Percentiles rank a stretch among this genome's conserved stretches.
Evolutionary conservation across 2,113 vertebrate genomes (phyloP).

Genomic region (Sphyrna mokarran): DNA sequence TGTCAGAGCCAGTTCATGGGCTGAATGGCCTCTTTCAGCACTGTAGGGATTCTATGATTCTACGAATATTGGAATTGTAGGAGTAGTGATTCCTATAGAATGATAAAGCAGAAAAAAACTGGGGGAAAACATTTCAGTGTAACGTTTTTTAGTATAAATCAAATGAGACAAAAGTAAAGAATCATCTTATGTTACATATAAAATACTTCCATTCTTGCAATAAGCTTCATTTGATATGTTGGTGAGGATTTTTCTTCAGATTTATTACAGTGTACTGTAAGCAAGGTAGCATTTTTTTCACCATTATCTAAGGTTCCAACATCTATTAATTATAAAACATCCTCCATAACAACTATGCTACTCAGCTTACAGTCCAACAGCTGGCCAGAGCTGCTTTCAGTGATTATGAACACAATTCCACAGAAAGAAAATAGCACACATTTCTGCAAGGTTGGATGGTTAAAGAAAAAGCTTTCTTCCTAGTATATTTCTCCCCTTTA

Average conservation of each 20-base stretch:
- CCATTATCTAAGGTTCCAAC: not conserved
- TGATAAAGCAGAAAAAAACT: not conserved
- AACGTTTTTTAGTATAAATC: not conserved
- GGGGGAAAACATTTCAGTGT: not conserved
- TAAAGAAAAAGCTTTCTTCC: not conserved
- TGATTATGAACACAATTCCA: not conserved
- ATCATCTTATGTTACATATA: not conserved
- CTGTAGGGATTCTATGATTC: too few species aligned
- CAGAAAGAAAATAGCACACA: not conserved
- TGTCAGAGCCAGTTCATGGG: too few species aligned
- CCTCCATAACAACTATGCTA: not conserved
- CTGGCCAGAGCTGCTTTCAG: not conserved
- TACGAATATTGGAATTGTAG: not conserved
- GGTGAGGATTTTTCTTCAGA: not conserved
- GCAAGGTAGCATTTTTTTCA: not conserved
- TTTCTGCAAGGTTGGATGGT: not conserved
- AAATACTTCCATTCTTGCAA: not conserved
- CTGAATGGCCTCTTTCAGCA: too few species aligned
- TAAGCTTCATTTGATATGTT: not conserved
- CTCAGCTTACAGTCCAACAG: not conserved
- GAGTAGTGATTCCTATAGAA: not conserved
- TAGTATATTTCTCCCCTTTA: not conserved
- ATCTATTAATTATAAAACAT: conserved; percentile 27
- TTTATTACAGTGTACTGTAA: not conserved
- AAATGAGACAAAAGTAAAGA: not conserved